Conservation (phyloP, 2,797 vertebrate genomes). For the Hemitrygon akajei region DNA sequence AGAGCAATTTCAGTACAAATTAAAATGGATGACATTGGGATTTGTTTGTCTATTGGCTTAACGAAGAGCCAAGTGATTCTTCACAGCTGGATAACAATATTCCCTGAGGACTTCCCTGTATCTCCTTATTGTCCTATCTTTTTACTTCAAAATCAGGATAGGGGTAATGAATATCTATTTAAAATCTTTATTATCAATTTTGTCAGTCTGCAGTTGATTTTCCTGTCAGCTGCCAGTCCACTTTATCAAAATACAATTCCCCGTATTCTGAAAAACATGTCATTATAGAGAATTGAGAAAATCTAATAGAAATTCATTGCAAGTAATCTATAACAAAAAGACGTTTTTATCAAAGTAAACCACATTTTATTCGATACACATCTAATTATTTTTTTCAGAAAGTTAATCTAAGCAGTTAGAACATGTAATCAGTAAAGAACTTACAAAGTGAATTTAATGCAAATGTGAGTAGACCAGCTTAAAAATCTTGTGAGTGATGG, state of each 20-base stretch:
- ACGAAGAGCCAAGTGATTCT: not conserved
- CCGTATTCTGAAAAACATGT: not conserved
- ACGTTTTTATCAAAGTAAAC: not conserved
- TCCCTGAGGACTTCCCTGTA: not conserved
- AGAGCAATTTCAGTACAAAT: constrained; percentile 24
- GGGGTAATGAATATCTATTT: not conserved
- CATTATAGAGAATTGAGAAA: not conserved
- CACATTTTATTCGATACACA: not conserved
- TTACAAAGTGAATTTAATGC: not conserved
- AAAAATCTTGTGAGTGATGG: not conserved
- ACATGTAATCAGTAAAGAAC: not conserved
- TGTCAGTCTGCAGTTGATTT: constrained; percentile 3
- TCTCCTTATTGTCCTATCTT: not conserved
- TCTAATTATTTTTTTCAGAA: not conserved
- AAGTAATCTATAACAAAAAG: not conserved
- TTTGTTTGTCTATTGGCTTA: constrained; percentile 24
- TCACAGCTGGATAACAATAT: constrained; percentile 11
- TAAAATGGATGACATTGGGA: constrained; percentile 26
- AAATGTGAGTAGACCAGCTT: not conserved
- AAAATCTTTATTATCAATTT: not conserved
- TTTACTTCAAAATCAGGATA: not conserved
- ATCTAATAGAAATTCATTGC: constrained; percentile 6
- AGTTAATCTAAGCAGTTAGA: not conserved
- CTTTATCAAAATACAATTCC: not conserved
- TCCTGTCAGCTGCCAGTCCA: not conserved